phyloP scores from a whole-genome alignment of 1,140 invertebrate genomes.

The Magallana ariakensis region DNA sequence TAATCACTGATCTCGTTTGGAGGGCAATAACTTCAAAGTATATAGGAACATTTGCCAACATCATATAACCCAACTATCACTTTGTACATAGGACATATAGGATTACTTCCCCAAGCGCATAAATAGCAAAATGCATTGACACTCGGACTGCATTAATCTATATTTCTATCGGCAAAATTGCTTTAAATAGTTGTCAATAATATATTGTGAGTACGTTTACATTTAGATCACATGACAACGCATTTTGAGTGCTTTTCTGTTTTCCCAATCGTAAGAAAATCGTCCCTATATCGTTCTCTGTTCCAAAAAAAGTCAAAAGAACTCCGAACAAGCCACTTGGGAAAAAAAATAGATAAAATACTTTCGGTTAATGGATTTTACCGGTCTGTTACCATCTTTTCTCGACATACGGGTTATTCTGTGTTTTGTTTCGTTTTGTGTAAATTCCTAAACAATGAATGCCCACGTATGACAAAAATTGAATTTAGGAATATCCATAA shows the following conservation, averaged over 20 bases:
- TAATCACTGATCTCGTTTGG: too few relatives aligned
- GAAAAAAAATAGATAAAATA: slow-evolving; percentile 16
- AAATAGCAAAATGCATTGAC: not conserved
- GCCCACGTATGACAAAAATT: not conserved
- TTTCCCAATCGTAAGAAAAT: not conserved
- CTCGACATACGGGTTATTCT: not conserved
- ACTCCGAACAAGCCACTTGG: not conserved
- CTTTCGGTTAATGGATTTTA: slow-evolving; percentile 18
- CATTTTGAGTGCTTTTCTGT: not conserved
- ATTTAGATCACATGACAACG: not conserved
- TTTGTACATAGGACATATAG: too few relatives aligned
- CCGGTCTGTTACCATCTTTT: slow-evolving; percentile 5
- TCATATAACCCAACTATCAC: too few relatives aligned
- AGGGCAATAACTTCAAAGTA: too few relatives aligned
- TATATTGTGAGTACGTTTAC: not conserved
- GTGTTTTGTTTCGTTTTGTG: not conserved
- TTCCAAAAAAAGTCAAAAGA: not conserved
- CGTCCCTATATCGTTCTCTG: not conserved
- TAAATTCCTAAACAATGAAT: not conserved
- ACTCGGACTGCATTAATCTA: not conserved
- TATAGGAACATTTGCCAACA: too few relatives aligned
- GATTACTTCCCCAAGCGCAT: too few relatives aligned
- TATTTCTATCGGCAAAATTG: not conserved
- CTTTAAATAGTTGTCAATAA: not conserved
- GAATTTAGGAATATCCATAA: not conserved